phyloP scores from a whole-genome alignment of 64 coral and sea anemone species.

The Montipora foliosa region DNA sequence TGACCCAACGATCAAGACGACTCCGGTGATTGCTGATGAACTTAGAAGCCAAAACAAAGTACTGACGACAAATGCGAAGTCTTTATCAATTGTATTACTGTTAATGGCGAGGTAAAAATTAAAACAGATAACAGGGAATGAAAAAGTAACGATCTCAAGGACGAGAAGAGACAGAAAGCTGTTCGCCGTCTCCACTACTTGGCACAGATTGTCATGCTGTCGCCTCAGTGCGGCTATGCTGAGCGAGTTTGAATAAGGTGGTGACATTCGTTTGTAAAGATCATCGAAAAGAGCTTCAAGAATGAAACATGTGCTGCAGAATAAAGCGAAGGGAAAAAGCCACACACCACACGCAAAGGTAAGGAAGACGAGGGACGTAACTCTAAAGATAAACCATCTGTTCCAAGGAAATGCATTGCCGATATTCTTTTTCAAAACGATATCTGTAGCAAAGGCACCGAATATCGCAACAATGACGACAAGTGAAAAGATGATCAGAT shows the following conservation, averaged over 20 bases:
- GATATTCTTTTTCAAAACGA: background rate
- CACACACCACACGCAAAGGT: background rate
- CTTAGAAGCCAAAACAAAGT: background rate
- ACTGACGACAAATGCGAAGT: background rate
- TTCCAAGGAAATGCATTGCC: background rate
- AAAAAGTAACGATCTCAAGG: background rate
- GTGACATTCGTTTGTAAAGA: background rate
- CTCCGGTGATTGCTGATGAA: background rate
- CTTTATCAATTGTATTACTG: background rate
- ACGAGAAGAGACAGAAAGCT: background rate
- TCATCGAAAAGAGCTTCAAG: constrained; percentile 15
- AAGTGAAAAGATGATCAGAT: background rate
- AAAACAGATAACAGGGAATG: background rate
- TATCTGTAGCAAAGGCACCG: background rate
- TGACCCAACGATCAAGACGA: background rate
- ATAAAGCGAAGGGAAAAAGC: background rate
- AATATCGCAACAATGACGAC: background rate
- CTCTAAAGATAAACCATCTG: background rate
- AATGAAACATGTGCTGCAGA: constrained; percentile 21
- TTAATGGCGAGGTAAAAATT: background rate
- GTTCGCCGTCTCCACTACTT: background rate
- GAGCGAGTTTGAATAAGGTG: background rate
- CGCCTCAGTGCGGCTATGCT: background rate
- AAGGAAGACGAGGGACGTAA: background rate
- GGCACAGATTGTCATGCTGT: background rate